Conservation (phyloP, 92 coral and sea anemone genomes). For the Palythoa grandiflora region DNA sequence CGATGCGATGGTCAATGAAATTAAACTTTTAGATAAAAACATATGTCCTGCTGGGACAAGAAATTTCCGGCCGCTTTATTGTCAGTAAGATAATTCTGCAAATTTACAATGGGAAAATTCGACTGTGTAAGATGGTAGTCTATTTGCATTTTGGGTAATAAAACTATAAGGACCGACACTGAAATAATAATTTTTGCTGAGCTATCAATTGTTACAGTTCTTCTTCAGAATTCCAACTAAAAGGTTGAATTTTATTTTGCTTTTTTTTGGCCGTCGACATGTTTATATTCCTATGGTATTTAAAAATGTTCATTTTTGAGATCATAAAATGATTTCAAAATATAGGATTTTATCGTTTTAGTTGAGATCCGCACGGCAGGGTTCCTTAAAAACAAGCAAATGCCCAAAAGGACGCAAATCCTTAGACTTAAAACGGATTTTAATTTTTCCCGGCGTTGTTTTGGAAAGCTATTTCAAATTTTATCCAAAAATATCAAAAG, state of each 20-base stretch:
- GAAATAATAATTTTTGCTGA: background rate
- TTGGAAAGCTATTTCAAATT: background rate
- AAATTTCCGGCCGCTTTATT: conserved; percentile 35
- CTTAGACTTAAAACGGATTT: background rate
- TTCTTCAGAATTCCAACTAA: background rate
- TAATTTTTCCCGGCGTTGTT: background rate
- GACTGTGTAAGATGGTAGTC: background rate
- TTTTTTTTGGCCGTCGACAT: background rate
- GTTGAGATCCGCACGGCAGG: background rate
- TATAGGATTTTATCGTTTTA: background rate
- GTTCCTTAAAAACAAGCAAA: background rate
- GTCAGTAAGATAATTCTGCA: conserved; percentile 10
- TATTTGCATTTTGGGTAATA: background rate
- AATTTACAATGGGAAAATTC: background rate
- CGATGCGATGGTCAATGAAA: conserved; percentile 40
- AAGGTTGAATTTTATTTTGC: background rate
- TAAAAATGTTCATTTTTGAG: background rate
- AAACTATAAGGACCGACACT: background rate
- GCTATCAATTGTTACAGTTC: background rate
- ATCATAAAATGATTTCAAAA: background rate
- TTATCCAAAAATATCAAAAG: background rate
- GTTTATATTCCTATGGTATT: background rate
- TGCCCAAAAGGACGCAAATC: background rate
- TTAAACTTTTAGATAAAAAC: conserved; percentile 37
- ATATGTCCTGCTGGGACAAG: conserved; percentile 23